phyloP scores from a whole-genome alignment of 1,140 invertebrate species.

The Paraescarpia echinospica region DNA sequence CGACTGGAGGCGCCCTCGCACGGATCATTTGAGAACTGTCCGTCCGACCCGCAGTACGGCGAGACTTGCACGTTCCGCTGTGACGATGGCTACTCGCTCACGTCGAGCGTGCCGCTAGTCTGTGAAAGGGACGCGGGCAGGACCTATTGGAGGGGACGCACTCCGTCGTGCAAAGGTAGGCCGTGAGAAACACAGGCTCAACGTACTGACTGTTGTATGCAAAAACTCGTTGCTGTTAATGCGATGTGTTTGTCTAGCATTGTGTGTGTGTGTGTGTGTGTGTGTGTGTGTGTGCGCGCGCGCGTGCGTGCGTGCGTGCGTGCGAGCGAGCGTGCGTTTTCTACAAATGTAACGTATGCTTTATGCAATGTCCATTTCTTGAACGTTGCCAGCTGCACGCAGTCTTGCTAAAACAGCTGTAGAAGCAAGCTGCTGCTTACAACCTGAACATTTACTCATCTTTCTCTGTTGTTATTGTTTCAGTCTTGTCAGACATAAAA shows the following conservation, averaged over 20 bases:
- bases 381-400: no score
- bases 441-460: background rate
- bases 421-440: background rate
- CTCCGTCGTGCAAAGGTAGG: constrained; percentile 17
- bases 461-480: background rate
- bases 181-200: background rate
- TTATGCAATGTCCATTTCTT: no score
- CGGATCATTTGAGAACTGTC: constrained; percentile 9
- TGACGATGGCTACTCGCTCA: background rate
- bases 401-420: background rate
- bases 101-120: background rate
- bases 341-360: no score
- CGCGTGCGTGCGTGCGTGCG: no score
- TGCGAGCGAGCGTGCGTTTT: no score
- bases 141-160: background rate
- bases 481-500: background rate
- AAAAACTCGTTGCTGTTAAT: no score
- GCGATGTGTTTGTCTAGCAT: no score
- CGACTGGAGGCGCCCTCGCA: constrained; percentile 11
- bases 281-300: no score
- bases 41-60: constrained; percentile 14
- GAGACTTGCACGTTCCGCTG: constrained; percentile 19
- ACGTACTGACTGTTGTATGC: background rate
- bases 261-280: no score
- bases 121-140: constrained; percentile 1